A percentile compares a stretch with the other conserved stretches of the same genome.
phyloP scores from a whole-genome alignment of 1,140 invertebrate species.

The Apocrypta bakeri region DNA sequence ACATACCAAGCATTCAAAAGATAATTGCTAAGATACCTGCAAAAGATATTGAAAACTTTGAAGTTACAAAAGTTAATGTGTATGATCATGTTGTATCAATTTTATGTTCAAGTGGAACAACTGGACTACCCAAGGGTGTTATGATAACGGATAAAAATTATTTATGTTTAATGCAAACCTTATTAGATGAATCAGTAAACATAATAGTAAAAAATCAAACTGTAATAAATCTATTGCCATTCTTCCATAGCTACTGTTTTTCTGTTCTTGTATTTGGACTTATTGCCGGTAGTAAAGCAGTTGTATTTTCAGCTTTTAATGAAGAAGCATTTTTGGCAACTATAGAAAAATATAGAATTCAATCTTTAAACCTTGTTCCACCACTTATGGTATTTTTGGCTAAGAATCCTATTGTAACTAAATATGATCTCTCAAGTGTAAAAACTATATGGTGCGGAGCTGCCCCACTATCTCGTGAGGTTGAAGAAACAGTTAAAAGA shows the following conservation, averaged over 20 bases:
- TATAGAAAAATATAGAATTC: slow-evolving; percentile 77
- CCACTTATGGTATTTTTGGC: slow-evolving; percentile 76
- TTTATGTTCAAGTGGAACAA: slow-evolving; percentile 82
- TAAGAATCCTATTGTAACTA: slow-evolving; percentile 71
- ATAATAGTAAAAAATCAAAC: slow-evolving; percentile 52
- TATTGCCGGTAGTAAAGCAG: slow-evolving; percentile 61
- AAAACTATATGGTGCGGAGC: slow-evolving; percentile 67
- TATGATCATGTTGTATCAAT: slow-evolving; percentile 70
- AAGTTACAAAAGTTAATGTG: slow-evolving; percentile 57
- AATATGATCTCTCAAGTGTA: slow-evolving; percentile 73
- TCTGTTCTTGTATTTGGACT: slow-evolving; percentile 58
- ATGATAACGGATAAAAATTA: slow-evolving; percentile 82
- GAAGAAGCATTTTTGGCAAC: slow-evolving; percentile 76
- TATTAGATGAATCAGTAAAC: slow-evolving; percentile 44
- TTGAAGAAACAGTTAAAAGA: slow-evolving; percentile 68
- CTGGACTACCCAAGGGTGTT: slow-evolving; percentile 85
- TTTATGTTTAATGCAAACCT: slow-evolving; percentile 60
- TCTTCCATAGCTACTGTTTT: slow-evolving; percentile 72
- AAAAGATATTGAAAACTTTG: slow-evolving; percentile 44
- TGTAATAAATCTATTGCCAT: slow-evolving; percentile 64
- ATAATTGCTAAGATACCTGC: slow-evolving; percentile 42
- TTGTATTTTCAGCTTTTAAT: slow-evolving; percentile 78
- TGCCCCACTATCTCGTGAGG: slow-evolving; percentile 72
- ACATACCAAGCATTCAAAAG: slow-evolving; percentile 48
- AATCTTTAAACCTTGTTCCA: slow-evolving; percentile 74